A percentile compares a stretch with the other conserved stretches of the same genome.
Evolutionary conservation across 2,113 vertebrate genomes (phyloP).

Genomic region (Ibidorhyncha struthersii): DNA sequence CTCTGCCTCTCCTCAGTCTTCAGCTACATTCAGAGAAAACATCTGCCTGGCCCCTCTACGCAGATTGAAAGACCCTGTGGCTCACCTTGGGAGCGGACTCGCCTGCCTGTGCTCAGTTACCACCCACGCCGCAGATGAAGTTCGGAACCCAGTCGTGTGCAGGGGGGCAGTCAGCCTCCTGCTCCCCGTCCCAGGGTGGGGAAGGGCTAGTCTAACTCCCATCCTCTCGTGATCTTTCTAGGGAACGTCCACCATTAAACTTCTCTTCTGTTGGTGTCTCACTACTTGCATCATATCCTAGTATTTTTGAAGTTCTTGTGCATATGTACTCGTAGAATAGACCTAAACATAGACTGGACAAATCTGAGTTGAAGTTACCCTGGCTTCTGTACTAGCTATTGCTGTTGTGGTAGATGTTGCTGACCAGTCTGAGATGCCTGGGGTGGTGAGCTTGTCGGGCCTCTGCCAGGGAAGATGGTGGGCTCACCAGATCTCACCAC

Average conservation of each 20-base stretch:
- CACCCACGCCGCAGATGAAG: constrained; percentile 17
- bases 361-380: constrained; percentile 68
- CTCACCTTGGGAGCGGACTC: constrained; percentile 31
- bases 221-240: constrained; percentile 62
- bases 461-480: background rate
- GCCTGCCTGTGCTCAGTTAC: constrained; percentile 2
- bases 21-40: constrained; percentile 58
- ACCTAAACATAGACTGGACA: constrained; percentile 72
- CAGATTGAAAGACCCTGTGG: constrained; percentile 41
- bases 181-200: constrained; percentile 50
- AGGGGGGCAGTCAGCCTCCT: background rate
- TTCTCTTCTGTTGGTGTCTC: constrained; percentile 72
- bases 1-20: constrained; percentile 49
- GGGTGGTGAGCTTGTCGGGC: background rate
- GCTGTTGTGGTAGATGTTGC: constrained; percentile 73
- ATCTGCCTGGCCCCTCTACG: constrained; percentile 49
- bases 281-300: constrained; percentile 74
- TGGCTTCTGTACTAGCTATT: constrained; percentile 71
- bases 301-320: constrained; percentile 76
- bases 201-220: constrained; percentile 69
- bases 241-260: constrained; percentile 68
- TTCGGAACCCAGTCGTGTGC: background rate
- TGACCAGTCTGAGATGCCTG: constrained; percentile 40
- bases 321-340: constrained; percentile 74
- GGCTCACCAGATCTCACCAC: background rate